Evolutionary conservation across 2,113 vertebrate species (phyloP).

Genomic region (Scomber japonicus): DNA sequence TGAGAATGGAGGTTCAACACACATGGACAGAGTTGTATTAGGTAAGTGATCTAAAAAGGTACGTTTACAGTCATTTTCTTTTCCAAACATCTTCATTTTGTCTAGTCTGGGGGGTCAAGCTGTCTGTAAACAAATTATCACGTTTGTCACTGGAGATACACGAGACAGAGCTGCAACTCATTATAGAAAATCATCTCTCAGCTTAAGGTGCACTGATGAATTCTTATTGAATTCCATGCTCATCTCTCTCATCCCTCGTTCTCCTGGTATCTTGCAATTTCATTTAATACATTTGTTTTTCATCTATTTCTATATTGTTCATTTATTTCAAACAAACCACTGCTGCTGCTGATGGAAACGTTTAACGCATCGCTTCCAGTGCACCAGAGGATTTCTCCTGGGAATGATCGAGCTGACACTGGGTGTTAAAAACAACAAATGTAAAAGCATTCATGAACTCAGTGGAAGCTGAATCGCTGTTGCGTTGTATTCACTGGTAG

Average conservation of each 20-base stretch:
- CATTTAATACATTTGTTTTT: constrained; percentile 53
- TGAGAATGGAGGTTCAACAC: background rate
- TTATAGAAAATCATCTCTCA: constrained; percentile 34
- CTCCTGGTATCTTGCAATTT: constrained; percentile 46
- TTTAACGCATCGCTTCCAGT: constrained; percentile 62
- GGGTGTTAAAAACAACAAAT: constrained; percentile 52
- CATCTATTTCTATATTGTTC: constrained; percentile 54
- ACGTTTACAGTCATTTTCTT: background rate
- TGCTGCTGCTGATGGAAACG: constrained; percentile 41
- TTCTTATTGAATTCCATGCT: constrained; percentile 53
- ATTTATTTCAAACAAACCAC: constrained; percentile 56
- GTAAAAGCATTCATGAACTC: constrained; percentile 26
- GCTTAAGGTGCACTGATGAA: constrained; percentile 52
- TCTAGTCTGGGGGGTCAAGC: constrained; percentile 1
- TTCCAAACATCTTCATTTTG: constrained; percentile 15
- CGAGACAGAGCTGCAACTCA: constrained; percentile 14
- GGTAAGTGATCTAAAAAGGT: background rate
- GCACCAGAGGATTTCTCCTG: constrained; percentile 32
- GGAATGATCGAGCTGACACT: constrained; percentile 38
- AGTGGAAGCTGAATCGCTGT: background rate
- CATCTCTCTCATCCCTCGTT: constrained; percentile 28
- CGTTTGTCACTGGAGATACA: constrained; percentile 33
- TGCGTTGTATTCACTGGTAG: constrained; percentile 5
- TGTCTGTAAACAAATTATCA: constrained; percentile 28
- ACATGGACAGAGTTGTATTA: background rate